Percentiles rank a stretch among this genome's conserved stretches.
These are phyloP conservation scores for Pangasius djambal DNA, from an alignment of 2,797 vertebrate genomes.

Conservation along the genomic window DNA sequence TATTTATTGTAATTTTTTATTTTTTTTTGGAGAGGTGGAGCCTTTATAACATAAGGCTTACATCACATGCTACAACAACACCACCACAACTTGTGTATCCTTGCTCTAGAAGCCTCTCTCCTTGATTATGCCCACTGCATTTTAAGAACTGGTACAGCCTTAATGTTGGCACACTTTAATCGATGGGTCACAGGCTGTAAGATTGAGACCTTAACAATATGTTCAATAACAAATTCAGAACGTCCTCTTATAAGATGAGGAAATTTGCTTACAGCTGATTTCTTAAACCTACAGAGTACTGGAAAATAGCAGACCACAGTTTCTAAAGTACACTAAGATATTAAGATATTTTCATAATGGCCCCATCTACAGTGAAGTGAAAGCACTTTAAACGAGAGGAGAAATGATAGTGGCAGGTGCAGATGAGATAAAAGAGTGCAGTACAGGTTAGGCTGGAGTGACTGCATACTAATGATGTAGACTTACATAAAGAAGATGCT, in stretches of 20 bases:
- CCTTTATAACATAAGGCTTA: not conserved
- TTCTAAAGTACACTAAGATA: not conserved
- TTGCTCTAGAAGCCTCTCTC: not conserved
- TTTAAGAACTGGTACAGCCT: not conserved
- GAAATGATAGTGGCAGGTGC: constrained; percentile 4
- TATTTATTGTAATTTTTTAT: not conserved
- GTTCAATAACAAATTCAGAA: not conserved
- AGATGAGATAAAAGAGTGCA: not conserved
- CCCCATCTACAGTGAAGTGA: not conserved
- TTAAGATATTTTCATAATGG: not conserved
- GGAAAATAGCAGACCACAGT: not conserved
- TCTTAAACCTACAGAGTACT: too few species aligned
- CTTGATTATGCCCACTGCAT: not conserved
- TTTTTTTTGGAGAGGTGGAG: not conserved
- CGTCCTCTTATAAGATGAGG: not conserved
- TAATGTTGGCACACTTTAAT: not conserved
- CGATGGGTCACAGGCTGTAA: too few species aligned
- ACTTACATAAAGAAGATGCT: constrained; percentile 97
- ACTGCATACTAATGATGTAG: constrained; percentile 15
- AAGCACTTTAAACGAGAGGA: not conserved
- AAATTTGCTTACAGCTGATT: not conserved
- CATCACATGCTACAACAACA: not conserved
- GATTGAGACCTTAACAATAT: not conserved
- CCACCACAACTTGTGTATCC: not conserved
- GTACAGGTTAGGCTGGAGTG: not conserved